Evolutionary conservation across 2,797 vertebrate genomes (phyloP).

Genomic region (Hemitrygon akajei): DNA sequence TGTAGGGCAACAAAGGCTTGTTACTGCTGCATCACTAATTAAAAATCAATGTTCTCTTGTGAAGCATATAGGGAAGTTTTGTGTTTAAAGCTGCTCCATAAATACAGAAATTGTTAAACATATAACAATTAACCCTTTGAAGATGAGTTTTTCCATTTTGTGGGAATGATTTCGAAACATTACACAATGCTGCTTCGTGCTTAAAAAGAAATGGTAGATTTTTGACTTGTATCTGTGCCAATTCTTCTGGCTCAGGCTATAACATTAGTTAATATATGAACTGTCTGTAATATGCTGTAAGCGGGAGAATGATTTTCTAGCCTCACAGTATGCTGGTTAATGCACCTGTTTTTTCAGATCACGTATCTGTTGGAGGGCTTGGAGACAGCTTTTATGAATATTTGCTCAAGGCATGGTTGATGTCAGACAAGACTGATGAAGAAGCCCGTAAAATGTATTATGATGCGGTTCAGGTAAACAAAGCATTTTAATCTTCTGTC

Average conservation of each 20-base stretch:
- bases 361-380: constrained; percentile 89
- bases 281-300: constrained; percentile 38
- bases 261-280: constrained; percentile 13
- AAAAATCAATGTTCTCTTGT: no score
- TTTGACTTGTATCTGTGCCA: not conserved
- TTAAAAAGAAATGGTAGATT: not conserved
- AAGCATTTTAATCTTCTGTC: constrained; percentile 46
- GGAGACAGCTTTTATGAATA: constrained; percentile 99
- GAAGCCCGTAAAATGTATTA: constrained; percentile 94
- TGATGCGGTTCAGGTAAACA: constrained; percentile 82
- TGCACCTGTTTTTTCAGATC: constrained; percentile 67
- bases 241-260: not conserved
- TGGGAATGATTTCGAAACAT: not conserved
- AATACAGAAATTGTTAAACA: not conserved
- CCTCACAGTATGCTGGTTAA: not conserved
- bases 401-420: constrained; percentile 94
- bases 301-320: constrained; percentile 37
- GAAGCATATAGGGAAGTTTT: no score
- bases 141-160: not conserved
- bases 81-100: no score
- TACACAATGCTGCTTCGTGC: not conserved
- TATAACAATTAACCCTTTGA: not conserved
- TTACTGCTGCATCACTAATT: no score
- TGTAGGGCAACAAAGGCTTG: no score
- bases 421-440: constrained; percentile 90